Evolutionary conservation across 2,797 vertebrate species (phyloP).

Genomic region (Lithobates pipiens): DNA sequence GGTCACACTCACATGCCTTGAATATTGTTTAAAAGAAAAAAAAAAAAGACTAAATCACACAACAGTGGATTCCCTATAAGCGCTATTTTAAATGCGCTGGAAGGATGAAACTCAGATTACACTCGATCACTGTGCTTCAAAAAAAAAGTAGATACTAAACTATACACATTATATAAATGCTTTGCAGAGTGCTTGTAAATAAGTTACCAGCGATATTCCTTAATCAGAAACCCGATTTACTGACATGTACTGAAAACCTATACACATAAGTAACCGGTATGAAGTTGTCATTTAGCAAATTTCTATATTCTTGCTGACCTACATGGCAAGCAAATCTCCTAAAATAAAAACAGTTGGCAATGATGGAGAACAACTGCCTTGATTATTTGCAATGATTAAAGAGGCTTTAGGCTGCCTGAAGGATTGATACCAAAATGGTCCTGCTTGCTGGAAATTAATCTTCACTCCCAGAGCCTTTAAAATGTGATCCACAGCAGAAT

Average conservation of each 20-base stretch:
- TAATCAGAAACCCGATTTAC: too few relatives aligned
- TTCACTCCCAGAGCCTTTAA: conserved; percentile 50
- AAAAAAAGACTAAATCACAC: too few relatives aligned
- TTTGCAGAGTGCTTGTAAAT: too few relatives aligned
- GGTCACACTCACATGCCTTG: too few relatives aligned
- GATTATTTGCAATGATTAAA: conserved; percentile 63
- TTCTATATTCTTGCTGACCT: conserved; percentile 56
- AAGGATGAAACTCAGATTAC: too few relatives aligned
- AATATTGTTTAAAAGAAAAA: too few relatives aligned
- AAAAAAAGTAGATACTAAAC: too few relatives aligned
- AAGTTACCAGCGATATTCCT: too few relatives aligned
- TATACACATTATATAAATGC: too few relatives aligned
- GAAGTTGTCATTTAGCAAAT: conserved; percentile 29
- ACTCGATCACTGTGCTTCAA: too few relatives aligned
- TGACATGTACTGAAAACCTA: background rate
- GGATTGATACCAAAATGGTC: conserved; percentile 62
- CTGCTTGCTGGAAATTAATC: conserved; percentile 60
- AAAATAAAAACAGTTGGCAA: conserved; percentile 63
- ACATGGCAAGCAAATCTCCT: conserved; percentile 61
- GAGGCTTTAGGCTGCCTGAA: conserved; percentile 56
- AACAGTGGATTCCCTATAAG: too few relatives aligned
- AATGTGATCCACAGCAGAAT: conserved; percentile 46
- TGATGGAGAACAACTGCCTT: conserved; percentile 60
- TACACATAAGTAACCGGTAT: background rate
- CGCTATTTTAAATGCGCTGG: too few relatives aligned